Conservation (phyloP, 2,113 vertebrate species). For the Psilopogon haemacephalus region DNA sequence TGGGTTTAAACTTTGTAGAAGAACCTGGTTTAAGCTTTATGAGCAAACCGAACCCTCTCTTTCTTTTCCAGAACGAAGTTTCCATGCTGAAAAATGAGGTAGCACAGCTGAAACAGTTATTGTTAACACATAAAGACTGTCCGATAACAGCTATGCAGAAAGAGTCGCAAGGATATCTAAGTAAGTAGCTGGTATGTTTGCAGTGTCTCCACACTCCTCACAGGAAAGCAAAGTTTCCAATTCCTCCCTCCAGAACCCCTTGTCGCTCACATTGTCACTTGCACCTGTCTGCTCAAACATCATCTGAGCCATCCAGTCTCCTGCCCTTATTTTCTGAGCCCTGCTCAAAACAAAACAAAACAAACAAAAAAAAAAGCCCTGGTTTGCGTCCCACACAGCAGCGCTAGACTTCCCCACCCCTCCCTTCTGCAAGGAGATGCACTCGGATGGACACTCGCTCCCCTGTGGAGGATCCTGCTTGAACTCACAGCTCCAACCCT, state of each 20-base stretch:
- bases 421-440: slow-evolving; percentile 46
- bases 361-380: not conserved
- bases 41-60: slow-evolving; percentile 48
- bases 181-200: slow-evolving; percentile 83
- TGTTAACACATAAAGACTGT: slow-evolving; percentile 99
- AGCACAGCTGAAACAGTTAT: slow-evolving; percentile 97
- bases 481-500: slow-evolving; percentile 58
- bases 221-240: slow-evolving; percentile 29
- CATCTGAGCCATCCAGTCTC: slow-evolving; percentile 31
- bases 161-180: slow-evolving; percentile 99
- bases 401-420: slow-evolving; percentile 23
- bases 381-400: slow-evolving; percentile 4
- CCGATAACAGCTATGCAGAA: slow-evolving; percentile 99
- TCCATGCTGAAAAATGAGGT: slow-evolving; percentile 99
- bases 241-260: slow-evolving; percentile 50
- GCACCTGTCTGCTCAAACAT: slow-evolving; percentile 53
- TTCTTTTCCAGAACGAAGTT: slow-evolving; percentile 91
- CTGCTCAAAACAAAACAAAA: not conserved
- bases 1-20: not conserved
- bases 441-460: slow-evolving; percentile 30
- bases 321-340: slow-evolving; percentile 52
- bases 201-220: slow-evolving; percentile 44
- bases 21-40: slow-evolving; percentile 1
- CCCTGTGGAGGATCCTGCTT: slow-evolving; percentile 47
- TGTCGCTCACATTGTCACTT: slow-evolving; percentile 3